Evolutionary conservation across 2,888 invertebrate species (phyloP), one percentile per base, ranked within the genome.

Genomic region (Scotopteryx bipunctaria): DNA sequence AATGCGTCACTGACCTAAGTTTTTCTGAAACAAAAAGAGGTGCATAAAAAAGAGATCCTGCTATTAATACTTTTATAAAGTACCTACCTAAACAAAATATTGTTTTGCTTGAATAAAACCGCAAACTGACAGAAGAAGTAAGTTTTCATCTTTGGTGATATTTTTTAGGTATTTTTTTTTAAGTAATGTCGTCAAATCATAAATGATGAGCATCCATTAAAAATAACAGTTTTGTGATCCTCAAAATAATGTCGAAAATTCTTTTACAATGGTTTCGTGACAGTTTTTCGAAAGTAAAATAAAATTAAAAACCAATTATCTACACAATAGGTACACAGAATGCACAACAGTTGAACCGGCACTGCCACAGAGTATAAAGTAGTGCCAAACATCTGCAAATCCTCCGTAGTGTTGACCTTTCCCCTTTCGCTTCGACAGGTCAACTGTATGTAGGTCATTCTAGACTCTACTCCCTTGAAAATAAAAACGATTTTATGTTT

Each of bases 11-110:
- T 62, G 44, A 59, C 35, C 61, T 55, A 51, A n/a, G 42, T 25
- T 15, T 63, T 59, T 60, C 87, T 86, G 86, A 2, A 83, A 85
- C 61, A 62, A 70, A 42, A 8, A 21, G 21, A 21, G 2, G 8
- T 2, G 11, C 11, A 11, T 27, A 9, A 11, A 9, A 27, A 9
- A 11, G 3, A 27, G 11, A 5, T 5, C 6, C 6, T 2, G n/a
- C 6, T 6, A 23, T 21, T 6, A 21, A 21, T 6, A 21, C 4
- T 21, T 21, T 21, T n/a, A 6, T n/a, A n/a, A n/a, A n/a, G n/a
- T n/a, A n/a, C n/a, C n/a, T n/a, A n/a, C n/a, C n/a, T n/a, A n/a
- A n/a, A n/a, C n/a, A n/a, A n/a, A n/a, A n/a, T n/a, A n/a, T n/a
- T n/a, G n/a, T n/a, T n/a, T n/a, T n/a, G n/a, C n/a, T n/a, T n/a